A percentile compares a stretch with the other conserved stretches of the same genome.
Conservation (phyloP, 1,140 invertebrate species). For the Scaptomyza hsui region DNA sequence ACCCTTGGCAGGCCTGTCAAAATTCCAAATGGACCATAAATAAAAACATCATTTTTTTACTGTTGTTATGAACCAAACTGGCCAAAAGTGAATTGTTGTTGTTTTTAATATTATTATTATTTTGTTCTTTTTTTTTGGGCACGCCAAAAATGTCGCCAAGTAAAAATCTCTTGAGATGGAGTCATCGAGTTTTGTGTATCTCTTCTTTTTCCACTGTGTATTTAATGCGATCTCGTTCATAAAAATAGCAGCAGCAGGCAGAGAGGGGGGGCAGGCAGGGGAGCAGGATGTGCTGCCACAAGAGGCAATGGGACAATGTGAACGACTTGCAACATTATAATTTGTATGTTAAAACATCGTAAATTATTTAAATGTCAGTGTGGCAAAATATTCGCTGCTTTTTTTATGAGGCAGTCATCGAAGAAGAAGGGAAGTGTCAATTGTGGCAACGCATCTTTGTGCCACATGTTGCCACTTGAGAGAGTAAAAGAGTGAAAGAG, state of each 20-base stretch:
- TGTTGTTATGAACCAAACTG: slow-evolving; percentile 35
- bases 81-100: slow-evolving; percentile 33
- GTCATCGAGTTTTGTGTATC: slow-evolving; percentile 50
- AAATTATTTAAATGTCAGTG: slow-evolving; percentile 81
- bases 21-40: slow-evolving; percentile 83
- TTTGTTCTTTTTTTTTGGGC: slow-evolving; percentile 30
- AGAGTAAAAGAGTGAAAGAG: slow-evolving; percentile 8
- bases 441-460: slow-evolving; percentile 73
- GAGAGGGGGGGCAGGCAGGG: not conserved
- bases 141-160: slow-evolving; percentile 65
- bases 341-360: slow-evolving; percentile 83
- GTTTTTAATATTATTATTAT: slow-evolving; percentile 16
- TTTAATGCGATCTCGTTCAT: slow-evolving; percentile 57
- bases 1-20: slow-evolving; percentile 74
- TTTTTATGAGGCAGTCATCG: no score
- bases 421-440: slow-evolving; percentile 80
- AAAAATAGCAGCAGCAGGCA: slow-evolving; percentile 67
- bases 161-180: slow-evolving; percentile 63
- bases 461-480: slow-evolving; percentile 60
- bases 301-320: slow-evolving; percentile 9
- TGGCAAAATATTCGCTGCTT: slow-evolving; percentile 37
- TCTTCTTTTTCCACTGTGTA: slow-evolving; percentile 5
- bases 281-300: slow-evolving; percentile 47
- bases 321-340: slow-evolving; percentile 78
- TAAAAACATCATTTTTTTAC: slow-evolving; percentile 82